Conservation (phyloP, 37 sponge, comb jelly and placozoan species). For the Amphimedon queenslandica region DNA sequence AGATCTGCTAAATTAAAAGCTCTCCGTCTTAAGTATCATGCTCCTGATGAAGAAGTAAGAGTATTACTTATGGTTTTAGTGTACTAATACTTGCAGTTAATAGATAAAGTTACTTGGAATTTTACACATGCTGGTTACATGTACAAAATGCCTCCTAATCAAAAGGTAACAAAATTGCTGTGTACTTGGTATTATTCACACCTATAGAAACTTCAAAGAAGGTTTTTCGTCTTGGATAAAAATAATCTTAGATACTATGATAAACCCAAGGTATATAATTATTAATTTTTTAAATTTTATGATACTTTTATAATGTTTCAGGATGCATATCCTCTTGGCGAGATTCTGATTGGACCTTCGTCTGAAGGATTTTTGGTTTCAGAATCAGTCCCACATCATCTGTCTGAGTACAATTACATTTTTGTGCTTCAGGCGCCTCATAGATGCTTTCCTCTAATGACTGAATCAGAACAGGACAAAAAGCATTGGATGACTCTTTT, state of each 20-base stretch:
- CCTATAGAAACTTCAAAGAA: constrained; percentile 58
- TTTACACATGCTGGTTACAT: constrained; percentile 36
- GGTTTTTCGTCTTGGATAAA: constrained; percentile 74
- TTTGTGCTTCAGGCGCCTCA: constrained; percentile 54
- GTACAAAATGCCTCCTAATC: constrained; percentile 44
- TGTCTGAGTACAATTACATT: background rate
- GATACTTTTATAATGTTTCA: constrained; percentile 2
- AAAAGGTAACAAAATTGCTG: constrained; percentile 1
- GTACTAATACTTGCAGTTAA: constrained; percentile 4
- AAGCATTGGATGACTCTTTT: constrained; percentile 43
- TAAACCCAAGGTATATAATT: constrained; percentile 45
- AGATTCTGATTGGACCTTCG: constrained; percentile 38
- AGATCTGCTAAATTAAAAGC: constrained; percentile 52
- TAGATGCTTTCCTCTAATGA: constrained; percentile 39
- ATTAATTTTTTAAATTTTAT: background rate
- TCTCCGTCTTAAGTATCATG: constrained; percentile 6
- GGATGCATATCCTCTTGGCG: constrained; percentile 75
- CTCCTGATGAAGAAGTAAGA: constrained; percentile 23
- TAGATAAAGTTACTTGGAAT: constrained; percentile 17
- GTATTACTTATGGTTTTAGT: background rate
- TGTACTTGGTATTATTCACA: background rate
- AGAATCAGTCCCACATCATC: constrained; percentile 30
- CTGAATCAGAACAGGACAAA: constrained; percentile 40
- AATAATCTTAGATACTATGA: constrained; percentile 51
- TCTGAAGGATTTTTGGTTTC: constrained; percentile 24